phyloP scores from a whole-genome alignment of 2,888 invertebrate genomes.

The Plutella xylostella region DNA sequence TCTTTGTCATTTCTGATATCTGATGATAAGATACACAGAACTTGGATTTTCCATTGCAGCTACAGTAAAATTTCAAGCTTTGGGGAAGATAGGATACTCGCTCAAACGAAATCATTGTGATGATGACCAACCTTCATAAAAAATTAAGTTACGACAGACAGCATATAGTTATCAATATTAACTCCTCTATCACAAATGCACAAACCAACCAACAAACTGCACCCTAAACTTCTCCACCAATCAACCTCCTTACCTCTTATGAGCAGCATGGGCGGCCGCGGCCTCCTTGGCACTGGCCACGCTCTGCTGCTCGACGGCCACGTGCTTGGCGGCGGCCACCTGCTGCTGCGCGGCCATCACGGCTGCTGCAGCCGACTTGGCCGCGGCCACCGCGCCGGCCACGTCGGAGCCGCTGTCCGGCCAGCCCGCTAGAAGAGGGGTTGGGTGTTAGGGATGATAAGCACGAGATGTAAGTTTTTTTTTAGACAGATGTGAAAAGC shows the following conservation, averaged over 20 bases:
- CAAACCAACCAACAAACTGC: too few species aligned
- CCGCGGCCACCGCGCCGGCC: slow-evolving; percentile 77
- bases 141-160: neutral
- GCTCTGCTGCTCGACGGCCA: slow-evolving; percentile 77
- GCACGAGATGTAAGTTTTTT: too few species aligned
- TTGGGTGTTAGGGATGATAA: neutral
- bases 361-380: slow-evolving; percentile 78
- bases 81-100: too few species aligned
- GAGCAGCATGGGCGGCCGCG: slow-evolving; percentile 73
- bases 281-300: slow-evolving; percentile 81
- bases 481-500: too few species aligned
- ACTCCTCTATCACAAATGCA: neutral
- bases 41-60: too few species aligned
- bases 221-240: neutral
- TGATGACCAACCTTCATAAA: neutral
- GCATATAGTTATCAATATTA: neutral
- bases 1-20: too few species aligned
- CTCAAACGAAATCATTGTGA: too few species aligned
- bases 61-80: too few species aligned
- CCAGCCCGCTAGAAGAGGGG: slow-evolving; percentile 14
- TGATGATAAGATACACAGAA: too few species aligned
- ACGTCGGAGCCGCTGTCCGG: slow-evolving; percentile 74
- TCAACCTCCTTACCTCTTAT: slow-evolving; percentile 47
- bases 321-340: slow-evolving; percentile 79
- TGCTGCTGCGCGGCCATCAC: slow-evolving; percentile 79